Evolutionary conservation across 2,113 vertebrate genomes (phyloP), one percentile per base, ranked within the genome.

Genomic region (Abramis brama): DNA sequence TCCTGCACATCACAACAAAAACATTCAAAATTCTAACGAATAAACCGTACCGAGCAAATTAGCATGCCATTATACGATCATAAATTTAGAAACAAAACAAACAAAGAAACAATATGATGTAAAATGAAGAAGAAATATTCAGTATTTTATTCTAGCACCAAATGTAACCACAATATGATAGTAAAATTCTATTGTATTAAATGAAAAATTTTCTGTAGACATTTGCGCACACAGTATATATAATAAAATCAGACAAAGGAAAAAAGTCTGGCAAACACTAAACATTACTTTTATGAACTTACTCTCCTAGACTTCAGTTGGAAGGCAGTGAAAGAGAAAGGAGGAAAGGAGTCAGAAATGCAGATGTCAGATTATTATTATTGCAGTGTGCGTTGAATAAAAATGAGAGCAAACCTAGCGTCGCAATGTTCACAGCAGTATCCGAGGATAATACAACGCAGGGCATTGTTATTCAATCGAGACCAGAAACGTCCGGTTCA

Each of bases 281-380:
- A 8, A 86, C 84, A 89, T 89, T 87, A 86, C 87, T 93, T 91
- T 88, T 87, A 87, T 90, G 79, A 39, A 97, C 96, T 97, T 97
- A 97, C 96, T 97, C 96, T 97, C 95, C 96, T 96, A 95, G 96
- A 97, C 96, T 97, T 96, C 95, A 93, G 95, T 95, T 95, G 94
- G 96, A 97, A 94, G 93, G 95, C 95, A 95, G 94, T 50, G 85
- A 78, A 73, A n/a, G 64, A 39, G 92, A 89, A 84, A 92, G 89
- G 92, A 95, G 93, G 93, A 87, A 21, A 50, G 83, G 60, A 79
- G 83, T 89, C 62, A 90, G 79, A 82, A 79, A 82, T 43, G 64
- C 75, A 59, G 30, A 82, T 47, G 79, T 66, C 39, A 87, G 66
- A 84, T n/a, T 64, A 77, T 52, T 75, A 82, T 82, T 81, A 84